Evolutionary conservation across 2,113 vertebrate species (phyloP), one percentile per base, ranked within the genome.

Genomic region (Hucho hucho): DNA sequence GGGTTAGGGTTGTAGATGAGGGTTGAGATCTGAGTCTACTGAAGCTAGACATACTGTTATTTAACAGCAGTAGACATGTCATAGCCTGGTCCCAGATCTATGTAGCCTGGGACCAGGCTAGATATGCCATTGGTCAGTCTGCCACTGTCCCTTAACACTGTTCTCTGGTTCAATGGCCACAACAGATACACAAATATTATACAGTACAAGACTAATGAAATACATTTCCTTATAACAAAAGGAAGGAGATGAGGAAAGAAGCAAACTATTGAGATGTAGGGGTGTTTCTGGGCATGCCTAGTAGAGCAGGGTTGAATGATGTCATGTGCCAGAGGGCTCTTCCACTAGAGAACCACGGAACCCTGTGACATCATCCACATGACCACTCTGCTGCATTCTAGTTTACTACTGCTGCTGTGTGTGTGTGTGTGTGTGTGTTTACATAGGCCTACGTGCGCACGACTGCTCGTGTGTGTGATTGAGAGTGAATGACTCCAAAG

Each of bases 281-380:
- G 22, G n/a, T 9, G 9, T 12, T 11, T 20, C 64, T 66, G 25
- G 64, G 26, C 64, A 66, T 66, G 64, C 64, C 26, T 32, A 46
- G 66, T 43, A 24, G 1, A 56, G 68, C 67, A 63, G 73, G 46
- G 68, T 26, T 67, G 73, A 76, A 24, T 70, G 63, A 37, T 37
- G 37, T 37, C 37, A n/a, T 14, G 56, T 67, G 59, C 61, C 37
- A 64, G 18, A 59, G 37, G 70, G 73, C 24, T 63, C 72, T 71
- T 75, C 69, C 49, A 49, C 26, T 56, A 43, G 11, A 53, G 9
- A 29, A 61, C 20, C 28, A 46, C 18, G 4, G 37, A 24, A 29
- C 70, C 63, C 71, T 29, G 58, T 58, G 69, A 76, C 71, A 70
- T 79, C 43, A 37, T 74, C 69, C 32, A 25, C 28, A n/a, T 70